Base-by-base conservation (phyloP, 2,888 invertebrate genomes). In the Apotomis turbidana region DNA sequence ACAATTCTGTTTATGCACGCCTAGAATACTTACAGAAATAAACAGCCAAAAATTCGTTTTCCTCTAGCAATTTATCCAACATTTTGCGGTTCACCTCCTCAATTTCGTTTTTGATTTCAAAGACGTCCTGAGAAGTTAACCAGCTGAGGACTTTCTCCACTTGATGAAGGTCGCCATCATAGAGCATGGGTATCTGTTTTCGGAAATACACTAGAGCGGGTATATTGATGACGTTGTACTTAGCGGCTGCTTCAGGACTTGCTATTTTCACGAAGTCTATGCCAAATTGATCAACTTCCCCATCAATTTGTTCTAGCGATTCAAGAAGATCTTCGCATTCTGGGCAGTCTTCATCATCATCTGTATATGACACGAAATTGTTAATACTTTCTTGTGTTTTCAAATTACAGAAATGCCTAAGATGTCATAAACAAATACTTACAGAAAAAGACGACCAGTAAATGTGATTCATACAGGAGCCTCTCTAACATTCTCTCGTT, bases 1-100 rank as follows among this genome's bases (percentile, higher is more conserved):
- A 41, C 41, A 41, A 41, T 6, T 41, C 41, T 41, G 41, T 58
- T 36, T 12, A 8, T 12, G 3, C 1, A 15, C 44, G 13, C 9
- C 13, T 58, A 55, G 6, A 8, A 46, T 46, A 95, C 97, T 96
- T 94, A 99, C 98, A 99, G 89, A 99, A 99, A 87, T 97, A 98
- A 68, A 99, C 98, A 5, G 98, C 97, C 64, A 99, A 94, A 85
- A 98, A 99, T 91, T 98, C 98, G 81, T 98, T 98, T 87, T 99
- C 99, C 78, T 98, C 97, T 68, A 99, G 90, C 27, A 99, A 93
- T 90, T 99, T 99, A 84, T 99, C 98, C 81, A 99, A 94, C 98
- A 98, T 98, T 91, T 98, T 98, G 76, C 97, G 96, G 89, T 99
- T 98, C 8, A 99, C 99, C 87, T 99, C 98, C 87, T 98, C 98